These are phyloP conservation scores for Epizoanthus scotinus DNA, from an alignment of 92 coral and sea anemone genomes.

Conservation along the genomic window DNA sequence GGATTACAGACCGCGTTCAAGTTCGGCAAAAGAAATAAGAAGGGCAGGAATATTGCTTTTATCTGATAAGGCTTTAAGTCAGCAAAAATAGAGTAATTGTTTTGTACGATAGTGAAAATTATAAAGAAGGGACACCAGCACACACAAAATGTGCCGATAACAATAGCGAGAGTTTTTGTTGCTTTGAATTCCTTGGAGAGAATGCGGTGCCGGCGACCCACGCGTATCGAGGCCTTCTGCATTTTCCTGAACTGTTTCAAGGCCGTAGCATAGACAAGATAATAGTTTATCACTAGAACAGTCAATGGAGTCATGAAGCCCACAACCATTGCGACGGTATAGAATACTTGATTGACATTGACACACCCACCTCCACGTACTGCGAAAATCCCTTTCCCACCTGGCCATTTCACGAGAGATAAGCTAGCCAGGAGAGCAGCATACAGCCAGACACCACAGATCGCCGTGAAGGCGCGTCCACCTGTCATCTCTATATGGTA, in stretches of 20 bases:
- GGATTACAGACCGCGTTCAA: constrained; percentile 36
- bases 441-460: constrained; percentile 82
- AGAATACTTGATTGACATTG: constrained; percentile 73
- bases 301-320: constrained; percentile 80
- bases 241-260: constrained; percentile 87
- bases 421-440: constrained; percentile 72
- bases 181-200: constrained; percentile 57
- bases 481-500: constrained; percentile 79
- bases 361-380: constrained; percentile 30
- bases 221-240: constrained; percentile 51
- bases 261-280: constrained; percentile 78
- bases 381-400: constrained; percentile 40
- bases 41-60: constrained; percentile 30
- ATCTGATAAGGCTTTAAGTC: constrained; percentile 1
- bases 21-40: constrained; percentile 20
- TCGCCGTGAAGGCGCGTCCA: constrained; percentile 66
- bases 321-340: constrained; percentile 88
- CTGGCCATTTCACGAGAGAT: constrained; percentile 63
- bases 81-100: constrained; percentile 23
- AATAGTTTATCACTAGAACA: constrained; percentile 74
- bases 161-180: constrained; percentile 52
- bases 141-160: constrained; percentile 50
- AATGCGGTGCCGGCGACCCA: constrained; percentile 29
- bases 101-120: constrained; percentile 44
- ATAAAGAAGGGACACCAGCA: constrained; percentile 65